Conservation (phyloP, 2,888 invertebrate species). For the Corbicula japonica region DNA sequence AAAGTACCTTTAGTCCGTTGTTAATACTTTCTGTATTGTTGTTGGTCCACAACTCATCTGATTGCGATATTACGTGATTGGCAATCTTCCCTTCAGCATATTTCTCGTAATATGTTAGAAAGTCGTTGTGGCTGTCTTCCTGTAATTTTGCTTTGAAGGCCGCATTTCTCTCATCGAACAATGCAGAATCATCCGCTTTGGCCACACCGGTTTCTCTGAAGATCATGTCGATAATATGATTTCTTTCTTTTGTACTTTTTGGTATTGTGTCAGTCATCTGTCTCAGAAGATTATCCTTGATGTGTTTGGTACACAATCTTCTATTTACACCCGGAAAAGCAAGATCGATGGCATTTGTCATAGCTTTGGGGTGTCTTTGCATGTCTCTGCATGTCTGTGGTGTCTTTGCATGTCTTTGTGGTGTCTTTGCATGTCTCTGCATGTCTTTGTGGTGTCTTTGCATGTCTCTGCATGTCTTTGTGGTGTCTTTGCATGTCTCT, state of each 20-base stretch:
- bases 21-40: too few relatives aligned
- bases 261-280: background rate
- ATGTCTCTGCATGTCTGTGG: too few relatives aligned
- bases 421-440: too few relatives aligned
- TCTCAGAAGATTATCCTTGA: background rate
- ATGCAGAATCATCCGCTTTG: background rate
- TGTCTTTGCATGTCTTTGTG: too few relatives aligned
- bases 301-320: background rate
- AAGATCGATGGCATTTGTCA: slow-evolving; percentile 3
- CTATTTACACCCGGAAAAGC: slow-evolving; percentile 6
- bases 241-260: slow-evolving; percentile 3
- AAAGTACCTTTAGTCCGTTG: slow-evolving; percentile 36
- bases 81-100: slow-evolving; percentile 17
- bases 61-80: background rate
- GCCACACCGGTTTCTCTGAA: background rate
- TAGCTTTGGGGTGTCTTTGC: too few relatives aligned
- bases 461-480: too few relatives aligned
- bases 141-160: background rate
- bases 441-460: too few relatives aligned
- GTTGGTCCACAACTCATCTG: slow-evolving; percentile 50
- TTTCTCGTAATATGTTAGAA: slow-evolving; percentile 28
- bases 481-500: too few relatives aligned
- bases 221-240: background rate
- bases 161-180: background rate
- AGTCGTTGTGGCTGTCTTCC: background rate